Base-by-base conservation (phyloP, 2,888 invertebrate genomes). In the Aricia artaxerxes region DNA sequence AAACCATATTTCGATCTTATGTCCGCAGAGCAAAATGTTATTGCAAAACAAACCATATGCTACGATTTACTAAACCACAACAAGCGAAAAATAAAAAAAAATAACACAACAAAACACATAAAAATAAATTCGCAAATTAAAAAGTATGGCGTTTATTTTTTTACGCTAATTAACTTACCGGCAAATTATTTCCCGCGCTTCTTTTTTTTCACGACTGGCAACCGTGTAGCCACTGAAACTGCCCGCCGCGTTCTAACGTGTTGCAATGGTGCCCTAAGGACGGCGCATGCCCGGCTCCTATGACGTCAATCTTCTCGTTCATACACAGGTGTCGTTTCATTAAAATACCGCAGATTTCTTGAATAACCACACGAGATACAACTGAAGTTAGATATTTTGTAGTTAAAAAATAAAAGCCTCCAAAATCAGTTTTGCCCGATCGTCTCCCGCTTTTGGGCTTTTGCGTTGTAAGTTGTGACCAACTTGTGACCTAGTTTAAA, bases 301-400 rank as follows among this genome's bases (percentile, higher is more conserved):
- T 94, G 93, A 94, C 93, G 93, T 94, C 93, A 94, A 94, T 93
- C 91, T 89, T 84, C 91, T 88, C 93, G 89, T 92, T 93, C 93
- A 93, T 89, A 89, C 90, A 92, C 92, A 93, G 92, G 92, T 91
- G 89, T 90, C 87, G 87, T 87, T 86, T 84, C 82, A 86, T 84
- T 83, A 84, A 84, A 84, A 84, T 84, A 82, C 85, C 82, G 85
- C 85, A 85, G 80, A 82, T 76, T 75, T 75, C 49, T 44, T 64
- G 40, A 72, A 73, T 49, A 78, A 78, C 49, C 53, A 60, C 78
- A 77, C 61, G 38, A 35, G 61, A 5, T 69, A 35, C 13, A 13
- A 35, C 13, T 38, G 35, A 38, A 35, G 13, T 35, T 13, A 69
- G 35, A 35, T 24, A 24, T 24, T 5, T 57, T 2, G 35, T 35